Conservation (phyloP, 2,113 vertebrate genomes). For the Stictonetta naevosa region DNA sequence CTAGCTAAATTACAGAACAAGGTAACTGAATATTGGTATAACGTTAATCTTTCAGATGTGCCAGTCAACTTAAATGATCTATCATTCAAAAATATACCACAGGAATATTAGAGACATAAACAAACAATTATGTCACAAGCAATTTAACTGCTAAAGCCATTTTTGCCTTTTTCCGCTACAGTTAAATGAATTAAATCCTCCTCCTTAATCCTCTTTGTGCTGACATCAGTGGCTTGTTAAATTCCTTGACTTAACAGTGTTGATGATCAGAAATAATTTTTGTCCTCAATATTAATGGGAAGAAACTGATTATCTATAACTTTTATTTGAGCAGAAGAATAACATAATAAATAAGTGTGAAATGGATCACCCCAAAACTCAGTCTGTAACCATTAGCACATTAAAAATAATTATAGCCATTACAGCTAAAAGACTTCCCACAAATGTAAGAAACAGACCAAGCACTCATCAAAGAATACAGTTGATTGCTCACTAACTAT, state of each 20-base stretch:
- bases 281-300: neutral
- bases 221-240: neutral
- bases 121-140: slow-evolving; percentile 15
- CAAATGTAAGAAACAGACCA: neutral
- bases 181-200: slow-evolving; percentile 6
- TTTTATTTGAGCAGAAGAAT: neutral
- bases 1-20: slow-evolving; percentile 5
- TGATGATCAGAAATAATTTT: neutral
- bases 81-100: slow-evolving; percentile 14
- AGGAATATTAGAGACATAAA: neutral
- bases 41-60: slow-evolving; percentile 18
- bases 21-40: slow-evolving; percentile 6
- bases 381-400: neutral
- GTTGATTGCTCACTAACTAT: neutral
- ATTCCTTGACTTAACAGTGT: neutral
- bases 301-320: neutral
- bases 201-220: neutral
- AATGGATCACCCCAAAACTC: neutral
- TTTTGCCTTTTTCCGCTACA: neutral
- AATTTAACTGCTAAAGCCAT: neutral
- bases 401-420: neutral
- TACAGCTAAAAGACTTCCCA: neutral
- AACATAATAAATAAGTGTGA: neutral
- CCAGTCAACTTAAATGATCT: neutral
- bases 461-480: neutral